These are phyloP conservation scores for Danio aesculapii DNA, from an alignment of 2,797 vertebrate genomes.

Conservation along the genomic window DNA sequence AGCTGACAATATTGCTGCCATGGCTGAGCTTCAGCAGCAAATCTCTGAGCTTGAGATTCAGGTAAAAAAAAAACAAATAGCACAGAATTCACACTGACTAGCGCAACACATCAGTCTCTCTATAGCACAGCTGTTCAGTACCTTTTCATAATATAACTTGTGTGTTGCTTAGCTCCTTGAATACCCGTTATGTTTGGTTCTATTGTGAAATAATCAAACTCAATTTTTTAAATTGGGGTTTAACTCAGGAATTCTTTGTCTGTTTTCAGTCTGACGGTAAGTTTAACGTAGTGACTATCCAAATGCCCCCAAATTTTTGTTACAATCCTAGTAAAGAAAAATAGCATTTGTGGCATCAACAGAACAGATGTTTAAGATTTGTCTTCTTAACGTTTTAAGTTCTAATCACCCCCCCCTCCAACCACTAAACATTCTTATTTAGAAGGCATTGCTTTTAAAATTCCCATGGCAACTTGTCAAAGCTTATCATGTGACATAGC, in stretches of 20 bases:
- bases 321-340: too few relatives aligned
- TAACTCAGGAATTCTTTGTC: neutral
- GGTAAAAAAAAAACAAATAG: slow-evolving; percentile 73
- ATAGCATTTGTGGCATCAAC: too few relatives aligned
- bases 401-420: too few relatives aligned
- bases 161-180: neutral
- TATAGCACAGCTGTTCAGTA: neutral
- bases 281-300: too few relatives aligned
- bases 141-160: neutral
- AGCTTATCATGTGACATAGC: too few relatives aligned
- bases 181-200: neutral
- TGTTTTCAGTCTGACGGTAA: too few relatives aligned
- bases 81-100: neutral
- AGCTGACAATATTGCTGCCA: slow-evolving; percentile 96
- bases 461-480: too few relatives aligned
- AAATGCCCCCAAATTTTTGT: too few relatives aligned
- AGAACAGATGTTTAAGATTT: too few relatives aligned
- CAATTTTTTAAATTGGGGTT: neutral
- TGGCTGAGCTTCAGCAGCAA: slow-evolving; percentile 96
- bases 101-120: neutral
- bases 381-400: too few relatives aligned
- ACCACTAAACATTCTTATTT: too few relatives aligned
- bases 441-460: too few relatives aligned
- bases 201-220: neutral
- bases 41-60: slow-evolving; percentile 98